These are phyloP conservation scores for Scaptomyza montana DNA, from an alignment of 1,140 invertebrate genomes.

Conservation along the genomic window DNA sequence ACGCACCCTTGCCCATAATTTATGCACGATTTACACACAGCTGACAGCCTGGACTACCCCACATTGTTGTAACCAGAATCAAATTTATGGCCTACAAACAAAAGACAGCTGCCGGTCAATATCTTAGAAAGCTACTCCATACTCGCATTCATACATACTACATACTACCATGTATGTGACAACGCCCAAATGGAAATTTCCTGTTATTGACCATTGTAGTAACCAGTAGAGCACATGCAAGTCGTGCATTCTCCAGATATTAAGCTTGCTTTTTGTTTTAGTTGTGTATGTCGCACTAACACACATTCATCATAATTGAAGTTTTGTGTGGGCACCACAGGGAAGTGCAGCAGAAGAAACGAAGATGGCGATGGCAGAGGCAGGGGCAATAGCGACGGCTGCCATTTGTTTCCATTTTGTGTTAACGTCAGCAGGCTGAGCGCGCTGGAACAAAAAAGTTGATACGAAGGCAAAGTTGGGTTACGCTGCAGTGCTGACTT, in stretches of 20 bases:
- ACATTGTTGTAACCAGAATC: conserved; percentile 10
- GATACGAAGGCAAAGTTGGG: conserved; percentile 59
- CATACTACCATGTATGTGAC: neutral
- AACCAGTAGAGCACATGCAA: conserved; percentile 7
- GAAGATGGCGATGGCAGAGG: neutral
- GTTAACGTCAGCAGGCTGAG: conserved; percentile 76
- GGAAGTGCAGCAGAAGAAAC: neutral
- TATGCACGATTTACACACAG: conserved; percentile 57
- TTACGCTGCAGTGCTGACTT: conserved; percentile 12
- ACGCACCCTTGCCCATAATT: conserved; percentile 73
- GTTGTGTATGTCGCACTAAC: conserved; percentile 22
- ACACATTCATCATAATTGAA: conserved; percentile 78
- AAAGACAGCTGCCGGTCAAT: conserved; percentile 66
- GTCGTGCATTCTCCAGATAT: neutral
- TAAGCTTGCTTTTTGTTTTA: conserved; percentile 8
- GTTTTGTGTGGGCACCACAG: conserved; percentile 45
- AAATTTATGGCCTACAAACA: conserved; percentile 79
- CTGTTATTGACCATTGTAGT: too few species aligned
- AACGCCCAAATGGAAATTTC: conserved; percentile 44
- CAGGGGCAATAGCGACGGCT: conserved; percentile 30
- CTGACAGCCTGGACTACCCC: conserved; percentile 16
- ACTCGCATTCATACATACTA: conserved; percentile 7
- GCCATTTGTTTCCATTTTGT: conserved; percentile 81
- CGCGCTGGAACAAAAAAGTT: conserved; percentile 68
- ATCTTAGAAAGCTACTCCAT: conserved; percentile 53